phyloP scores from a whole-genome alignment of 1,140 invertebrate species.

The Lepidurus arcticus region DNA sequence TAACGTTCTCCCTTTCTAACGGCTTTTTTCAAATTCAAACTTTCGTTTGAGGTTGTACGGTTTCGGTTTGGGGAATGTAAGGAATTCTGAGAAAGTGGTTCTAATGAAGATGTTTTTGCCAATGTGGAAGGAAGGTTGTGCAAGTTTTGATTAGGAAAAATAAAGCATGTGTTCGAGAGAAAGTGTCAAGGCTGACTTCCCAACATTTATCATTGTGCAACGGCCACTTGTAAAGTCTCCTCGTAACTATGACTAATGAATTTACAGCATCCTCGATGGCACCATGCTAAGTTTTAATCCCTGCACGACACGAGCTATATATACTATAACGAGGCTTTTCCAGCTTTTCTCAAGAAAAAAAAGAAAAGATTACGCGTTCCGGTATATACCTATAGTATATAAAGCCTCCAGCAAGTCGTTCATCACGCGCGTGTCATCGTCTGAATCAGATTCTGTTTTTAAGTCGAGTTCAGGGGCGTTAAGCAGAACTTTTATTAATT shows the following conservation, averaged over 20 bases:
- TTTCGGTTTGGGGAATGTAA: too few species aligned
- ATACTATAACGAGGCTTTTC: background rate
- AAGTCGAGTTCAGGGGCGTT: background rate
- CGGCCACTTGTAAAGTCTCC: conserved; percentile 13
- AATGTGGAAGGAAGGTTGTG: too few species aligned
- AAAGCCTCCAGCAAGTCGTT: background rate
- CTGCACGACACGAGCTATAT: conserved; percentile 12
- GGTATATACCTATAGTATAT: background rate
- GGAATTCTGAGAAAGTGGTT: too few species aligned
- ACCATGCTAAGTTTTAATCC: conserved; percentile 22
- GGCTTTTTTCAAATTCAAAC: too few species aligned
- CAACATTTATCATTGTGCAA: conserved; percentile 16
- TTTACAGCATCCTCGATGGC: background rate
- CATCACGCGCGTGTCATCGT: background rate
- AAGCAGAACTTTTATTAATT: background rate
- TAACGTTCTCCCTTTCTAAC: too few species aligned
- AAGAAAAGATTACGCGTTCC: background rate
- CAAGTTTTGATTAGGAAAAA: background rate
- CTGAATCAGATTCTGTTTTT: background rate
- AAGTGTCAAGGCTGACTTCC: background rate
- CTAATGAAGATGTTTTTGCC: too few species aligned
- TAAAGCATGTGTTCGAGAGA: background rate
- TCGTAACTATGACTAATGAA: conserved; percentile 9
- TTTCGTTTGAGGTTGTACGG: too few species aligned
- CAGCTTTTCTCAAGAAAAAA: background rate